phyloP scores from a whole-genome alignment of 2,113 vertebrate genomes.

The Anhinga anhinga region DNA sequence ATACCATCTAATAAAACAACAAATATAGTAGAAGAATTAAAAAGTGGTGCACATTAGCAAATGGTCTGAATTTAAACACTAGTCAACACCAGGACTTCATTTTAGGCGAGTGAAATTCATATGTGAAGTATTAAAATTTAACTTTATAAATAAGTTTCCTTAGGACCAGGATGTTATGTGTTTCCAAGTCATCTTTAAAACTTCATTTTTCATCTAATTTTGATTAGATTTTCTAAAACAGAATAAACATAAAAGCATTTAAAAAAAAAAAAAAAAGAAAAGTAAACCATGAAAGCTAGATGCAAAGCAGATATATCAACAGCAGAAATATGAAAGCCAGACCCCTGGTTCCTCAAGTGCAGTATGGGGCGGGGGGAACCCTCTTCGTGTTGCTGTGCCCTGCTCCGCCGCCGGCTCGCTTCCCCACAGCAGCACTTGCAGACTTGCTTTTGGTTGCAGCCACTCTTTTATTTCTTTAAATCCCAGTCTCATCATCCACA shows the following conservation, averaged over 20 bases:
- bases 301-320: background rate
- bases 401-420: rapidly evolving
- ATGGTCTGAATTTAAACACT: conserved; percentile 21
- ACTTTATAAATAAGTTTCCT: conserved; percentile 7
- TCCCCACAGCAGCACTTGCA: background rate
- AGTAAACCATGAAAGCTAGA: background rate
- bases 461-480: background rate
- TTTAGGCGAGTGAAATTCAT: background rate
- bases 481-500: background rate
- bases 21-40: background rate
- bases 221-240: background rate
- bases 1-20: background rate
- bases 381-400: background rate
- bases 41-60: background rate
- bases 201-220: conserved; percentile 15
- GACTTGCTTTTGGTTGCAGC: background rate
- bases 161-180: background rate
- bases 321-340: background rate
- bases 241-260: conserved; percentile 8
- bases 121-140: conserved; percentile 5
- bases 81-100: background rate
- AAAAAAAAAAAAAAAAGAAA: background rate
- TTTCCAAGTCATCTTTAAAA: conserved; percentile 22
- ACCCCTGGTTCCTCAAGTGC: background rate
- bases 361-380: background rate